Base-by-base conservation (phyloP, 2,113 vertebrate genomes). In the Cyanoliseus patagonus region DNA sequence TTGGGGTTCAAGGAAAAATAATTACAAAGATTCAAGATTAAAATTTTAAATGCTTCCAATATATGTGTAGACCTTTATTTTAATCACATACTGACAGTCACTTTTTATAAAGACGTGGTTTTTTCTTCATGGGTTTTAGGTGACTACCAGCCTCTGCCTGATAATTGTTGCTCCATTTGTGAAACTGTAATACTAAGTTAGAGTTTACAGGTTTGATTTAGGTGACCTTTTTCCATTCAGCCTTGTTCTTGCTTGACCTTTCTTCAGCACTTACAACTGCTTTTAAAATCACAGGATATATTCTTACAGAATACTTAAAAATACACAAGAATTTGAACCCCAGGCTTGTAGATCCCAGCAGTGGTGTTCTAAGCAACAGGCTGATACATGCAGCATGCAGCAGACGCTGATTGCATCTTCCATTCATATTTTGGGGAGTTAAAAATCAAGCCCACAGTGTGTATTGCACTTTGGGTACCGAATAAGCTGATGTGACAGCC, bases 161-260 rank as follows among this genome's bases (percentile, higher is more conserved):
- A 8, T 79, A 94, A 49, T 47, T 91, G 13, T 39, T 76, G 83
- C 0, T 94, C 28, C 25, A 30, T 92, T 96, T 92, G 53, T 77
- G 64, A 80, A 83, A 51, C 70, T 61, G 51, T 90, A 68, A 69
- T 92, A 92, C 35, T 94, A 95, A 94, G 78, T 92, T 63, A 95
- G 47, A 86, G 47, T 70, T 83, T 53, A 68, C 55, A 90, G 41
- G 74, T 95, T 86, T 88, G 70, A 93, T 97, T 81, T 52, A 44
- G 13, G 39, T 57, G 55, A 92, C 86, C 70, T 91, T 68, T 81
- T 86, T 70, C 20, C 20, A 27, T 47, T 87, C 27, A 70, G n/a
- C 17, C 17, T 63, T 79, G n/a, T 6, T 95, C 73, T 84, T 83
- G 35, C 77, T 92, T 95, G 76, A 76, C 91, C 35, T 55, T 94